Percentiles rank a stretch among this genome's conserved stretches.
phyloP scores from a whole-genome alignment of 2,888 invertebrate genomes.

The Drosophila anomalata region DNA sequence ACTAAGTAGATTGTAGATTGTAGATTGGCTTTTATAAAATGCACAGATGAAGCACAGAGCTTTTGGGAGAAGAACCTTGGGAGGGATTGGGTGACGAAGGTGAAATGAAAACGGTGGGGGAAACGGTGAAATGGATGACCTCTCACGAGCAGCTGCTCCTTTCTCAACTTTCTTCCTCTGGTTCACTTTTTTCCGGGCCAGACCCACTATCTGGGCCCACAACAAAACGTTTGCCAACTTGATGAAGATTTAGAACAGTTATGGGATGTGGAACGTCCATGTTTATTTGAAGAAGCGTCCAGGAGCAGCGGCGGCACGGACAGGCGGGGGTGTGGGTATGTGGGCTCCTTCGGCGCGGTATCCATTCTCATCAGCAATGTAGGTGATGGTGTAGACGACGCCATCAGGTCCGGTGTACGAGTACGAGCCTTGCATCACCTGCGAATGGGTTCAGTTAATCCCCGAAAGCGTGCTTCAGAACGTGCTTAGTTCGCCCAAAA shows the following conservation, averaged over 20 bases:
- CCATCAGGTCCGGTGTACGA: constrained; percentile 87
- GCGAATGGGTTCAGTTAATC: not conserved
- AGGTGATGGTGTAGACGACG: constrained; percentile 85
- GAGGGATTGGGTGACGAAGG: not conserved
- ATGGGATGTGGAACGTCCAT: constrained; percentile 1
- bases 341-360: constrained; percentile 85
- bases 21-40: constrained; percentile 41
- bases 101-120: constrained; percentile 9
- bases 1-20: constrained; percentile 49
- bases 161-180: constrained; percentile 21
- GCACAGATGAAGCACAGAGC: constrained; percentile 39
- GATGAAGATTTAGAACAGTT: constrained; percentile 30
- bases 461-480: constrained; percentile 30
- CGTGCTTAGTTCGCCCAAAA: not conserved
- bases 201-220: not conserved
- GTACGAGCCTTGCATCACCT: constrained; percentile 86
- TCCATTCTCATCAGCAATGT: constrained; percentile 85
- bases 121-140: constrained; percentile 14
- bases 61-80: not conserved
- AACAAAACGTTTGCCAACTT: constrained; percentile 40
- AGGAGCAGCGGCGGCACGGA: constrained; percentile 57
- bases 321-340: constrained; percentile 84
- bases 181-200: constrained; percentile 18
- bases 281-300: constrained; percentile 80
- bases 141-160: constrained; percentile 45